Conservation (phyloP, 2,888 invertebrate species). For the Petrolisthes manimaculis region DNA sequence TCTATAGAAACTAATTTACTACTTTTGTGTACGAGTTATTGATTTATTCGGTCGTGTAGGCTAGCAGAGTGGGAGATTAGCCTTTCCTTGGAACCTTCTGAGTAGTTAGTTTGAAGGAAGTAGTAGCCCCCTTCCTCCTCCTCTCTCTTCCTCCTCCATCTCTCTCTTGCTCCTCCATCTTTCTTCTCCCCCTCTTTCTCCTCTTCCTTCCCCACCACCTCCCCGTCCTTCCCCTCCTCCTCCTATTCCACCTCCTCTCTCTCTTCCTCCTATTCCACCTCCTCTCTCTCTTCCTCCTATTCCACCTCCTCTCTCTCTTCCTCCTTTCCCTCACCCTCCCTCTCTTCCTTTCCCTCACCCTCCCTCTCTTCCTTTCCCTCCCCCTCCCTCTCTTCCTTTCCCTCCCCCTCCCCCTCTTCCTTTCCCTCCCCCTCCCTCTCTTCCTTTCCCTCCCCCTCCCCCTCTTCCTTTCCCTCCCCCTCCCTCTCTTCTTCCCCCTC, state of each 20-base stretch:
- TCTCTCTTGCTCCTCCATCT: not conserved
- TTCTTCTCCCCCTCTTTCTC: not conserved
- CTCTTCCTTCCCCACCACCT: not conserved
- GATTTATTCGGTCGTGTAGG: conserved; percentile 1
- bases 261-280: not conserved
- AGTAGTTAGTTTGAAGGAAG: conserved; percentile 9
- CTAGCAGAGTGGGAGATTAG: conserved; percentile 3
- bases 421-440: not conserved
- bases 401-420: not conserved
- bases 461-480: not conserved
- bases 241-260: not conserved
- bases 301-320: not conserved
- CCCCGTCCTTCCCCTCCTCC: conserved; percentile 12
- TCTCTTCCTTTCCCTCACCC: not conserved
- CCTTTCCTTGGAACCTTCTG: too few species aligned
- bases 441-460: not conserved
- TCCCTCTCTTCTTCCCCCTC: not conserved
- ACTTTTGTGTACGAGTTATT: not conserved
- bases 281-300: not conserved
- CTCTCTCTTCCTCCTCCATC: not conserved
- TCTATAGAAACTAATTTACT: too few species aligned
- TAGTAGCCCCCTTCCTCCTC: not conserved
- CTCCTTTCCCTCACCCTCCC: not conserved
- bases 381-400: not conserved
- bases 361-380: not conserved